These are phyloP conservation scores for Alectoris magna DNA, from an alignment of 2,797 vertebrate species.

Conservation along the genomic window DNA sequence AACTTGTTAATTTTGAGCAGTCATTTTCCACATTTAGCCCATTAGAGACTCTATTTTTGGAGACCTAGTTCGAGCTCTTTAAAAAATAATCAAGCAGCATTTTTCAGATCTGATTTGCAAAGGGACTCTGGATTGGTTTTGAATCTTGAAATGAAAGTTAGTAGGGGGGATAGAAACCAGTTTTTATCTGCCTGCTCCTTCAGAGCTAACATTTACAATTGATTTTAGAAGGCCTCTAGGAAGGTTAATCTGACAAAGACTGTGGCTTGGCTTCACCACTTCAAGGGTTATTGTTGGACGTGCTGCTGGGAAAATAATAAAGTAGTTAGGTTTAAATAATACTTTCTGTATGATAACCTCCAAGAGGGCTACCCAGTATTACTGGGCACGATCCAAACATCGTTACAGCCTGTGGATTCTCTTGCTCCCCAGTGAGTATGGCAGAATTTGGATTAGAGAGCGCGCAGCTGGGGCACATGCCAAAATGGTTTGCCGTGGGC, in stretches of 20 bases:
- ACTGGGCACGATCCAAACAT: neutral
- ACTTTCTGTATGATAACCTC: conserved; percentile 7
- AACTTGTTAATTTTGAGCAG: conserved; percentile 76
- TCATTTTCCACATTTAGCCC: conserved; percentile 75
- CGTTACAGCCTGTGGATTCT: neutral
- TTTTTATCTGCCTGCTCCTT: conserved; percentile 41
- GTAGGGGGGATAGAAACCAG: neutral
- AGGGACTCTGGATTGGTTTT: conserved; percentile 54
- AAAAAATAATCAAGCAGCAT: conserved; percentile 76
- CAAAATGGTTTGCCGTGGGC: neutral
- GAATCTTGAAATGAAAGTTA: conserved; percentile 55
- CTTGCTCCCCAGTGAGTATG: neutral
- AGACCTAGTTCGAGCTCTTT: conserved; percentile 75
- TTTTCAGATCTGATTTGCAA: conserved; percentile 68
- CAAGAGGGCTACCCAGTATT: conserved; percentile 6
- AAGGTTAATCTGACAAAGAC: conserved; percentile 54
- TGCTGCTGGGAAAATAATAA: conserved; percentile 22
- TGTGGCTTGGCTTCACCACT: conserved; percentile 23
- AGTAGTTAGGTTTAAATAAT: conserved; percentile 39
- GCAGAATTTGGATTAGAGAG: neutral
- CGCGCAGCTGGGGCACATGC: neutral
- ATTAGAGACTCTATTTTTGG: conserved; percentile 75
- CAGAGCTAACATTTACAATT: conserved; percentile 10
- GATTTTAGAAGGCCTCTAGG: conserved; percentile 46
- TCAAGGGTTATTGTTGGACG: conserved; percentile 13